Evolutionary conservation across 2,113 vertebrate genomes (phyloP).

Genomic region (Potamarius usumacintae): DNA sequence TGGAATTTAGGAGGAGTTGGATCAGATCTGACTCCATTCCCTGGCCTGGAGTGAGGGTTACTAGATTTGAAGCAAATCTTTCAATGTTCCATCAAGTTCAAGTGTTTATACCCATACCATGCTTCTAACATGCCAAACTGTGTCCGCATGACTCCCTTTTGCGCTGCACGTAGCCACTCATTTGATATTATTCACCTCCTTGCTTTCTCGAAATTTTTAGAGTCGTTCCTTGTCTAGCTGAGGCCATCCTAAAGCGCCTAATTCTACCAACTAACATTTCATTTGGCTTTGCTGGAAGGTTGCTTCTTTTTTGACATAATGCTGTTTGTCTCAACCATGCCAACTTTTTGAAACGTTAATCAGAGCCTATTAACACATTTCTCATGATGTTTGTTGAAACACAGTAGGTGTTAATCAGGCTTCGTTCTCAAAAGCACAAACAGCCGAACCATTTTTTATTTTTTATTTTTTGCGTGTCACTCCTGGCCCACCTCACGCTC

Average conservation of each 20-base stretch:
- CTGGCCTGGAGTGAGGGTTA: neutral
- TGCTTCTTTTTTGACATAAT: neutral
- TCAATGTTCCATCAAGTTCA: neutral
- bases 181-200: neutral
- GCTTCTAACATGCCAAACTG: neutral
- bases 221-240: neutral
- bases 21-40: neutral
- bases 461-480: neutral
- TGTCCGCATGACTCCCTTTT: neutral
- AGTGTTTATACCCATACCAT: neutral
- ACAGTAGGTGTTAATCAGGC: constrained; percentile 38
- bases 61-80: neutral
- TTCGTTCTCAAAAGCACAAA: constrained; percentile 24
- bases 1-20: neutral
- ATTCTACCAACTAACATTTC: neutral
- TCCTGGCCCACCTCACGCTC: constrained; percentile 14
- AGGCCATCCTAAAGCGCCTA: neutral
- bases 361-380: constrained; percentile 25
- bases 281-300: neutral
- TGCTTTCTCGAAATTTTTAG: neutral
- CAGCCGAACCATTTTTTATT: neutral
- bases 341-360: constrained; percentile 4
- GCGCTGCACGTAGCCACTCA: too few species aligned
- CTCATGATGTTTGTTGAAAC: constrained; percentile 43
- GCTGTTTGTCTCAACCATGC: neutral